Conservation (phyloP, 2,888 invertebrate species). For the Tryphoninae sp. region DNA sequence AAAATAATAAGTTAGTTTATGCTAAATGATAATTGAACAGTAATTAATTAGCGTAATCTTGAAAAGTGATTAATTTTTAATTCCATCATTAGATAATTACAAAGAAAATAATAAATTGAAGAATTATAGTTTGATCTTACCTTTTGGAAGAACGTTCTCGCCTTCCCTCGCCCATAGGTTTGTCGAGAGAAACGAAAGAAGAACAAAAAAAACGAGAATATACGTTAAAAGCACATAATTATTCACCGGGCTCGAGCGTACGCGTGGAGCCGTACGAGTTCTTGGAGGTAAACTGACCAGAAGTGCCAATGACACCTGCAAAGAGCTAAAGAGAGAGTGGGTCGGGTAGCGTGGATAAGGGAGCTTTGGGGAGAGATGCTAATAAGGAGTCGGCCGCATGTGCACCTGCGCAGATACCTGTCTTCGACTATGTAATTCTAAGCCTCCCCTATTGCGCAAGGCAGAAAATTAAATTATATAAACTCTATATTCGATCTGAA, state of each 20-base stretch:
- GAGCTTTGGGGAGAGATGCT: slow-evolving; percentile 73
- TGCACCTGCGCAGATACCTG: slow-evolving; percentile 76
- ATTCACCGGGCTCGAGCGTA: slow-evolving; percentile 45
- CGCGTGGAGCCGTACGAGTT: slow-evolving; percentile 27
- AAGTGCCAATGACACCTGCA: slow-evolving; percentile 54
- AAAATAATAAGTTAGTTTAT: background rate
- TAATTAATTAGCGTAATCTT: background rate
- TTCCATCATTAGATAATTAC: background rate
- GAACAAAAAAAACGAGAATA: background rate
- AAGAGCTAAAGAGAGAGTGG: slow-evolving; percentile 47
- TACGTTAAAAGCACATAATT: background rate
- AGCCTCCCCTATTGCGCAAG: background rate
- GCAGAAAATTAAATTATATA: no score
- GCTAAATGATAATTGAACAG: background rate
- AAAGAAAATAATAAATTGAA: background rate
- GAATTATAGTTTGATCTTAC: slow-evolving; percentile 66
- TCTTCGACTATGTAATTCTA: slow-evolving; percentile 21
- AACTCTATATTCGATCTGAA: no score
- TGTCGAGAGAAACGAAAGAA: background rate
- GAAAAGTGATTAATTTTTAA: background rate
- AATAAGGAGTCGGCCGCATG: slow-evolving; percentile 72
- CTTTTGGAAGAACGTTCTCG: slow-evolving; percentile 77
- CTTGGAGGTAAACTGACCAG: slow-evolving; percentile 50
- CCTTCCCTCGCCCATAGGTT: slow-evolving; percentile 78
- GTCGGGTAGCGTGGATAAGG: slow-evolving; percentile 72